Base-by-base conservation (phyloP, 2,888 invertebrate species). In the Eustalomyia histrio region DNA sequence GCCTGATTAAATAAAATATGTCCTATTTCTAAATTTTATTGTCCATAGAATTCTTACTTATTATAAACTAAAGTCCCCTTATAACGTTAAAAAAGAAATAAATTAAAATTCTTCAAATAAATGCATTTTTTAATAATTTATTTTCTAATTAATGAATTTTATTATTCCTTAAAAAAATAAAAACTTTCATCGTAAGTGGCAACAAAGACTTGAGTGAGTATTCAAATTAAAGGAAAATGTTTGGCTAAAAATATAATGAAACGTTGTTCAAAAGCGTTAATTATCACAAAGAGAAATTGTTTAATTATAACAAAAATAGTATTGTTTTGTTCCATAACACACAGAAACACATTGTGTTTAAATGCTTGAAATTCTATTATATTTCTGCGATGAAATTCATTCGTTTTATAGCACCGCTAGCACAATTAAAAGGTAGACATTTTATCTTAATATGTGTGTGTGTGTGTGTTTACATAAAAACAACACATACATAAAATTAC, bases 231-330 rank as follows among this genome's bases (percentile, higher is more conserved):
- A 3, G 10, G 12, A 39, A 39, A 39, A 39, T 39, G 10, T 10
- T 39, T 39, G 39, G 12, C 39, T 39, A 39, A 39, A 39, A 39
- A 39, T 39, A 39, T 12, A 39, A 39, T 39, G 14, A 39, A 39
- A 39, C n/a, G 0, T 53, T 53, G 10, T 16, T 55, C n/a, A 61
- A 52, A 50, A 65, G 65, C 52, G 74, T 60, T 74, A 58, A 74
- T 74, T 67, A 18, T 39, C 52, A 5, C 55, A 43, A 52, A 35
- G 5, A 29, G 14, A 24, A 16, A 52, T 50, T 21, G 12, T 50
- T 8, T 52, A 74, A 60, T 74, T 65, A 50, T 14, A 39, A 9
- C 24, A 18, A 39, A 65, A 60, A 47, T 21, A 50, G 57, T 64
- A 29, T 29, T 29, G 3, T 1, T 29, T 29, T 29, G 7, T 29